Evolutionary conservation across 2,113 vertebrate species (phyloP).

Genomic region (Podilymbus podiceps): DNA sequence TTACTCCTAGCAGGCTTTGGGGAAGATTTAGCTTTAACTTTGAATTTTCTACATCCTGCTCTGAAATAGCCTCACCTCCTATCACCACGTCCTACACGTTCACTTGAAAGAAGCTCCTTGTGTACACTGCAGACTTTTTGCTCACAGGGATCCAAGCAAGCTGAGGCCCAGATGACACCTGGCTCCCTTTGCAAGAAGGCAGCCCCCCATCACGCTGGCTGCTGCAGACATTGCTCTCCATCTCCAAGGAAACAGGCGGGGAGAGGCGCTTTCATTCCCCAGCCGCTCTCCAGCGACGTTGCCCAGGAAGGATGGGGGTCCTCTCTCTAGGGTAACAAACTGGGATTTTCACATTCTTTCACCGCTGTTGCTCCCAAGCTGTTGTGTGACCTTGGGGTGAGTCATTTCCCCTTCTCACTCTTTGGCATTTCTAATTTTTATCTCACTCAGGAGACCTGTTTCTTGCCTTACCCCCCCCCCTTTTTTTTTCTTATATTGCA

Average conservation of each 20-base stretch:
- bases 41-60: background rate
- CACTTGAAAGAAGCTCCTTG: background rate
- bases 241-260: slow-evolving; percentile 13
- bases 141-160: accelerated
- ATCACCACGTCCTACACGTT: background rate
- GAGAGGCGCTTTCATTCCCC: background rate
- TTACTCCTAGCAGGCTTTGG: background rate
- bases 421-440: background rate
- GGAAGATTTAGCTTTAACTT: background rate
- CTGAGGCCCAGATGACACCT: background rate
- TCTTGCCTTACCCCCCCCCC: background rate
- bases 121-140: background rate
- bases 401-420: background rate
- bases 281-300: background rate
- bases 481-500: no score
- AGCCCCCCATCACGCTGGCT: accelerated
- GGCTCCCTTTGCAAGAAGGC: background rate
- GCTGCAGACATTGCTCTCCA: background rate
- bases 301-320: background rate
- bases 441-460: background rate
- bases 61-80: background rate
- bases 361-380: background rate
- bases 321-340: background rate
- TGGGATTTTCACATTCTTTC: background rate
- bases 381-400: background rate